phyloP scores from a whole-genome alignment of 1,140 invertebrate species.

The Nylanderia fulva region DNA sequence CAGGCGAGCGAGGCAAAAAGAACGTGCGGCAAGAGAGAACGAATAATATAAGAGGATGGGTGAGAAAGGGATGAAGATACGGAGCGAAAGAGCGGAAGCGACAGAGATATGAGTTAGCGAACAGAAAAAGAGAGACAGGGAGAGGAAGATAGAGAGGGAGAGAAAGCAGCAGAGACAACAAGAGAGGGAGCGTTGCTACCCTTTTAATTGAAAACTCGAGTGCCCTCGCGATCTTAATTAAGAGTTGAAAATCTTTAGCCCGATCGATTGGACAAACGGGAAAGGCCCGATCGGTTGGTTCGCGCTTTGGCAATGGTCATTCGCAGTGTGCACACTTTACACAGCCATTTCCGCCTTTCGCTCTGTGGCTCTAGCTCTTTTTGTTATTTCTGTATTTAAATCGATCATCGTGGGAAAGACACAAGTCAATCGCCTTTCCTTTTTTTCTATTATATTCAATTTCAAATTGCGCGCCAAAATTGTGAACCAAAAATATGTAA shows the following conservation, averaged over 20 bases:
- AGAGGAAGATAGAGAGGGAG: conserved; percentile 22
- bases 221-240: conserved; percentile 82
- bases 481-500: not conserved
- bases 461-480: not conserved
- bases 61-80: conserved; percentile 25
- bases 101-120: not conserved
- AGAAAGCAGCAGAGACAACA: conserved; percentile 17
- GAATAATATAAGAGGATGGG: conserved; percentile 20
- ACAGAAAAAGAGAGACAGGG: conserved; percentile 21
- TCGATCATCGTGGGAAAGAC: not conserved
- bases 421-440: not conserved
- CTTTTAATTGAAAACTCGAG: conserved; percentile 83
- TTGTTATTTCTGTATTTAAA: conserved; percentile 17
- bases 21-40: not conserved
- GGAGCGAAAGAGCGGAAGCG: not conserved
- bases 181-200: conserved; percentile 63
- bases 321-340: conserved; percentile 70
- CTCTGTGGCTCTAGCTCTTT: not conserved
- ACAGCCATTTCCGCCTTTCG: conserved; percentile 64
- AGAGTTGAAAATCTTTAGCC: conserved; percentile 81
- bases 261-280: conserved; percentile 81
- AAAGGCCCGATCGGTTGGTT: conserved; percentile 69
- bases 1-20: conserved; percentile 32
- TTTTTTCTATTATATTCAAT: not conserved
- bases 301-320: conserved; percentile 69